Base-by-base conservation (phyloP, 2,797 vertebrate genomes). In the Schizopygopsis pylzovi region DNA sequence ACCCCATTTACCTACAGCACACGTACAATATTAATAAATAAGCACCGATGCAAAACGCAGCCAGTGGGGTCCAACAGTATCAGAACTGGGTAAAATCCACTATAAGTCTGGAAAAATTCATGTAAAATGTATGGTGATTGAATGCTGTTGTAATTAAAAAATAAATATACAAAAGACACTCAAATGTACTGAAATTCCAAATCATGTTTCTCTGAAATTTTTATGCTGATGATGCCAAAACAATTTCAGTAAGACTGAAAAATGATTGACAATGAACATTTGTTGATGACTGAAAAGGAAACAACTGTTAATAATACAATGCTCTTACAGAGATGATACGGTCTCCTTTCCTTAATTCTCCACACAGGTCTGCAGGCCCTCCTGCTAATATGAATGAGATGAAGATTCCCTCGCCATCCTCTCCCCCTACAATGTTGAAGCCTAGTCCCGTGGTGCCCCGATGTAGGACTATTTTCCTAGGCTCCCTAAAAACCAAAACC, bases 351-450 rank as follows among this genome's bases (percentile, higher is more conserved):
- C 94, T 95, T 61, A 99, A 96, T 85, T 99, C 98, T 89, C 98
- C 98, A 71, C 98, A 98, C 65, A 99, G 96, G 92, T 99, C 98
- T 56, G 98, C 98, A 71, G 98, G 98, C 54, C 98, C 98, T 88
- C 98, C 98, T 1, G 98, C 97, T 81, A 99, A 96, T 87, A 99
- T 98, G 92, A 99, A 99, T 82, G 98, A 99, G 91, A 99, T 98
- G 90, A 99, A 99, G 93, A 99, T 99, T 82, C 98, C 98, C 92
- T 99, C 98, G 87, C 98, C 98, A 82, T 99, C 98, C 93, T 99
- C 98, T 77, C 98, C 98, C 89, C 98, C 98, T 56, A 99, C 98
- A 47, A 99, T 99, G 94, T 99, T 99, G 92, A 99, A 99, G 83
- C 98, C 98, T 49, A 99, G 96, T 65, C 98, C 98, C 1, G 98